Conservation (phyloP, 1,140 invertebrate species). For the Hyphantria cunea region DNA sequence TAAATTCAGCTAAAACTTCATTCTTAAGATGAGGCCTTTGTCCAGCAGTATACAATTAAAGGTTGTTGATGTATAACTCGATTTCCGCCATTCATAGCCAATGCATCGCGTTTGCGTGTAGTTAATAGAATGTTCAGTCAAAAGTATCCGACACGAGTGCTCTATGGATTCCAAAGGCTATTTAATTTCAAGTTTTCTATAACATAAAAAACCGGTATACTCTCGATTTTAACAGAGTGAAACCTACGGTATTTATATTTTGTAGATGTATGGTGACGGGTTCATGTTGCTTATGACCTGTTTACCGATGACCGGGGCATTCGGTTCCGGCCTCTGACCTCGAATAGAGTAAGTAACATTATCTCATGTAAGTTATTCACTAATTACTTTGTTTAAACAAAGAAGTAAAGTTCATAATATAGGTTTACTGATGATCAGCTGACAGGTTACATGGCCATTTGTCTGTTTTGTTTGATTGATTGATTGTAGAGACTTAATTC, state of each 20-base stretch:
- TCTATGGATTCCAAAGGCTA: constrained; percentile 17
- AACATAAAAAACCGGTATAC: constrained; percentile 19
- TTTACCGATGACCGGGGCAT: not conserved
- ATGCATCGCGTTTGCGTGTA: too few species aligned
- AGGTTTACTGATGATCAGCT: too few species aligned
- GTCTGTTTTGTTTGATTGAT: not conserved
- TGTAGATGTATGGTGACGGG: constrained; percentile 5
- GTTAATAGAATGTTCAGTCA: not conserved
- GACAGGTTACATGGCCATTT: not conserved
- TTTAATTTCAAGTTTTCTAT: constrained; percentile 14
- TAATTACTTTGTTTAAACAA: too few species aligned
- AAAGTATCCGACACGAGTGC: not conserved
- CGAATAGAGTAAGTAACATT: constrained; percentile 8
- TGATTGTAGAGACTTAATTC: not conserved
- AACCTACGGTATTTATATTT: constrained; percentile 9
- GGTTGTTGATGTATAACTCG: too few species aligned
- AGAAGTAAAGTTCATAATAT: not conserved
- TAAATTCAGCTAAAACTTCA: too few species aligned
- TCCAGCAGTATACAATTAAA: too few species aligned
- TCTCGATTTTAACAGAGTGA: constrained; percentile 19
- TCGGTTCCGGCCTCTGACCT: constrained; percentile 7
- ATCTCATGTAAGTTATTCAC: constrained; percentile 5
- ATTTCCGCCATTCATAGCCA: too few species aligned
- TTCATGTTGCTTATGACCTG: constrained; percentile 10
- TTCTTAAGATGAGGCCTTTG: too few species aligned